Percentiles rank a stretch among this genome's conserved stretches.
Conservation (phyloP, 2,888 invertebrate genomes). For the Parapristionchus giblindavisi region DNA sequence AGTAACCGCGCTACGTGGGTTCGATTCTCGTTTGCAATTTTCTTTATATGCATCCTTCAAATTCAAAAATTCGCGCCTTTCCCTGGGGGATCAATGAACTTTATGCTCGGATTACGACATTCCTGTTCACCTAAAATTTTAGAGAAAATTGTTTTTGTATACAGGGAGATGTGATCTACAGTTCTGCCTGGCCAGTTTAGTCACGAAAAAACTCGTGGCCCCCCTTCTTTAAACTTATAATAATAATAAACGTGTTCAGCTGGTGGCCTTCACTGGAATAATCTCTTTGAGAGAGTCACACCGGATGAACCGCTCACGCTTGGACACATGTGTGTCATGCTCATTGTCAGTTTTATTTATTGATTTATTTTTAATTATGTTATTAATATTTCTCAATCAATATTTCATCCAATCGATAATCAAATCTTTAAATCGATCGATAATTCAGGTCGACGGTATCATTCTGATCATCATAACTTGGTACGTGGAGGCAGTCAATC, state of each 20-base stretch:
- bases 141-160: too few relatives aligned
- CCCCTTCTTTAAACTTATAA: too few relatives aligned
- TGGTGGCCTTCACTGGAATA: slow-evolving; percentile 56
- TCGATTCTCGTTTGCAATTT: background rate
- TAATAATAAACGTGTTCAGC: slow-evolving; percentile 41
- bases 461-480: slow-evolving; percentile 82
- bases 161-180: too few relatives aligned
- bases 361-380: background rate
- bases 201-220: too few relatives aligned
- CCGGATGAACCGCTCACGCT: slow-evolving; percentile 60
- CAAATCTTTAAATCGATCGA: background rate
- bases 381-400: background rate
- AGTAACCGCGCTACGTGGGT: too few relatives aligned
- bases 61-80: too few relatives aligned
- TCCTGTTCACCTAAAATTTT: too few relatives aligned
- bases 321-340: slow-evolving; percentile 51
- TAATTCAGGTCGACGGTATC: slow-evolving; percentile 51
- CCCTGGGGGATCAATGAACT: too few relatives aligned
- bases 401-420: background rate
- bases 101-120: too few relatives aligned
- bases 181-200: too few relatives aligned
- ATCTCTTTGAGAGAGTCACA: slow-evolving; percentile 45
- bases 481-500: slow-evolving; percentile 86
- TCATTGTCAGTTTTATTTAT: slow-evolving; percentile 41
- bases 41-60: too few relatives aligned